Conservation (phyloP, 2,888 invertebrate species). For the Rambutsinella grinnellia region DNA sequence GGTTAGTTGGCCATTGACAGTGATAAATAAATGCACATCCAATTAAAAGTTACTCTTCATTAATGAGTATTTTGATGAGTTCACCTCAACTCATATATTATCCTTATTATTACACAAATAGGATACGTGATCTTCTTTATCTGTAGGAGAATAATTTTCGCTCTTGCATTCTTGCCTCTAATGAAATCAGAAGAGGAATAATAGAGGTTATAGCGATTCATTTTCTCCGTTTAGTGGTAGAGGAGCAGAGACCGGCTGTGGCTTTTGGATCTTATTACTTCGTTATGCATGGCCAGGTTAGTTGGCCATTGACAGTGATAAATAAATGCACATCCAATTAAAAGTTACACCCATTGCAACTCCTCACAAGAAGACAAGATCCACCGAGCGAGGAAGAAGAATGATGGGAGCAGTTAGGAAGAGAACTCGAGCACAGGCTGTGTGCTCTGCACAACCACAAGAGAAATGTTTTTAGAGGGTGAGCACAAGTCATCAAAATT, state of each 20-base stretch:
- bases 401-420: too few species aligned
- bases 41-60: constrained; percentile 55
- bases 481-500: constrained; percentile 49
- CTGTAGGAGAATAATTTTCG: constrained; percentile 26
- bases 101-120: constrained; percentile 46
- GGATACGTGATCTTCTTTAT: constrained; percentile 32
- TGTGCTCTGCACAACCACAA: too few species aligned
- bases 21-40: constrained; percentile 55
- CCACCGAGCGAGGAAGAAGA: too few species aligned
- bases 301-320: constrained; percentile 53
- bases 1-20: constrained; percentile 49
- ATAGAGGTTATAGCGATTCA: too few species aligned
- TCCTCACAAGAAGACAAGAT: constrained; percentile 29
- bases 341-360: constrained; percentile 53
- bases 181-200: constrained; percentile 26
- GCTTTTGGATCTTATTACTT: neutral
- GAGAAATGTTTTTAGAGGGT: too few species aligned
- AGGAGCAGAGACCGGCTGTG: neutral
- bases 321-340: constrained; percentile 55
- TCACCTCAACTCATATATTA: constrained; percentile 42
- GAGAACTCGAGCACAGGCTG: too few species aligned
- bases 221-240: neutral
- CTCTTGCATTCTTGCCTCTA: constrained; percentile 10
- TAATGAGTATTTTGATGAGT: constrained; percentile 53
- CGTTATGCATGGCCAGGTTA: constrained; percentile 25